Conservation (phyloP, 2,113 vertebrate genomes). For the Hemiprocne comata region DNA sequence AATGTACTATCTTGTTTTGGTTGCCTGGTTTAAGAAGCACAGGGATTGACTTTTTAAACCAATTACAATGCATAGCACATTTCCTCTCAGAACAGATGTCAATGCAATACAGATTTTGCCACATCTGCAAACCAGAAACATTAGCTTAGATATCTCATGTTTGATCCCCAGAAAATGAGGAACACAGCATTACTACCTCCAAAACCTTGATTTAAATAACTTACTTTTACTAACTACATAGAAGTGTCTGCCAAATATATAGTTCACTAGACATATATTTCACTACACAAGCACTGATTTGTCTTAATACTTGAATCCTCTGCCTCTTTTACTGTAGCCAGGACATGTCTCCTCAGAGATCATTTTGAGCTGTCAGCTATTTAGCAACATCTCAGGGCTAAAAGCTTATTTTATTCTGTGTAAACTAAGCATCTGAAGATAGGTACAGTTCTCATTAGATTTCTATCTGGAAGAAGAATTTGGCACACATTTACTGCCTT, state of each 20-base stretch:
- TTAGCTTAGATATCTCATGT: background rate
- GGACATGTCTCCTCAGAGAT: background rate
- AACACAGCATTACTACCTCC: background rate
- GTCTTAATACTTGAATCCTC: background rate
- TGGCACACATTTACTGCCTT: background rate
- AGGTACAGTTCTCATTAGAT: background rate
- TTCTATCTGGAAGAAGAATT: background rate
- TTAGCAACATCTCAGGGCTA: background rate
- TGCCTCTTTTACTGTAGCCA: background rate
- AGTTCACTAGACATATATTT: background rate
- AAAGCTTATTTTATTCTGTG: background rate
- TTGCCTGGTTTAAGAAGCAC: background rate
- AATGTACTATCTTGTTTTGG: background rate
- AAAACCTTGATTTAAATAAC: background rate
- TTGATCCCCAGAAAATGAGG: background rate
- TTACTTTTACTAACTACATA: background rate
- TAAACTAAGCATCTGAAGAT: background rate
- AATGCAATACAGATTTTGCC: background rate
- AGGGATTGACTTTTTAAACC: background rate
- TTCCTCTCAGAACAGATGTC: conserved; percentile 15
- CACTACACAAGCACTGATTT: background rate
- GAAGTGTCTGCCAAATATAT: background rate
- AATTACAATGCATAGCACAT: background rate
- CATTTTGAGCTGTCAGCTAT: background rate
- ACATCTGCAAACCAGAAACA: conserved; percentile 43